Conservation (phyloP, 2,888 invertebrate species). For the Hedychridium roseum region DNA sequence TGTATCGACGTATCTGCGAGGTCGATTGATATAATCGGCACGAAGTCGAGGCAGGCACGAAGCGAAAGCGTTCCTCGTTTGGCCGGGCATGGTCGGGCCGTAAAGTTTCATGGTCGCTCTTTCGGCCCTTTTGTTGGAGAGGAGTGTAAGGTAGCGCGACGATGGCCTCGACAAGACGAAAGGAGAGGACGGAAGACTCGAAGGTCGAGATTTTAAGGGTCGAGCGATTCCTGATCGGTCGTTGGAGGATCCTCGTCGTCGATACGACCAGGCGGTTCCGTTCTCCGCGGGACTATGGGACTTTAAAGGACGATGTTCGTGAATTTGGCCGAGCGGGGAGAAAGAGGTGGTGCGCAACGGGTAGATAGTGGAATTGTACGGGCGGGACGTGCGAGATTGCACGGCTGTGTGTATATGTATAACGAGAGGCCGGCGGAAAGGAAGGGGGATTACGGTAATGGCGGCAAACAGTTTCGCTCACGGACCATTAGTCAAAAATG, state of each 20-base stretch:
- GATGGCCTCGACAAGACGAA: slow-evolving; percentile 17
- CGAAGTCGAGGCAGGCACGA: no score
- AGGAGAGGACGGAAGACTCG: slow-evolving; percentile 35
- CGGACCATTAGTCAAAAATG: slow-evolving; percentile 58
- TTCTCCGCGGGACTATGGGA: slow-evolving; percentile 25
- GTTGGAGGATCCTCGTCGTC: slow-evolving; percentile 44
- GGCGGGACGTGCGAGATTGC: slow-evolving; percentile 38
- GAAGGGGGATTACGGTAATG: slow-evolving; percentile 48
- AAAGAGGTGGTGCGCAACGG: slow-evolving; percentile 19
- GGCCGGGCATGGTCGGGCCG: slow-evolving; percentile 25
- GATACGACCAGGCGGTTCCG: slow-evolving; percentile 37
- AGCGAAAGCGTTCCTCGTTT: no score
- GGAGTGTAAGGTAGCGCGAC: slow-evolving; percentile 31
- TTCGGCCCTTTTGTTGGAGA: slow-evolving; percentile 2
- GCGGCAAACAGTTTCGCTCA: slow-evolving; percentile 53
- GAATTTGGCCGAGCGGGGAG: neutral
- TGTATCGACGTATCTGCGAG: no score
- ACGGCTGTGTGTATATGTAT: slow-evolving; percentile 31
- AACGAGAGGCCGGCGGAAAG: no score
- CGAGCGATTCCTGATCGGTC: slow-evolving; percentile 37
- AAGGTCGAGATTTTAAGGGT: slow-evolving; percentile 42
- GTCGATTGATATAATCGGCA: no score
- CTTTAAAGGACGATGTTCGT: slow-evolving; percentile 1
- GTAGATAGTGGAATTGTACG: no score
- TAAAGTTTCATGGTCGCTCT: slow-evolving; percentile 31